A percentile compares a stretch with the other conserved stretches of the same genome.
phyloP scores from a whole-genome alignment of 1,140 invertebrate species.

The Colletes gigas region DNA sequence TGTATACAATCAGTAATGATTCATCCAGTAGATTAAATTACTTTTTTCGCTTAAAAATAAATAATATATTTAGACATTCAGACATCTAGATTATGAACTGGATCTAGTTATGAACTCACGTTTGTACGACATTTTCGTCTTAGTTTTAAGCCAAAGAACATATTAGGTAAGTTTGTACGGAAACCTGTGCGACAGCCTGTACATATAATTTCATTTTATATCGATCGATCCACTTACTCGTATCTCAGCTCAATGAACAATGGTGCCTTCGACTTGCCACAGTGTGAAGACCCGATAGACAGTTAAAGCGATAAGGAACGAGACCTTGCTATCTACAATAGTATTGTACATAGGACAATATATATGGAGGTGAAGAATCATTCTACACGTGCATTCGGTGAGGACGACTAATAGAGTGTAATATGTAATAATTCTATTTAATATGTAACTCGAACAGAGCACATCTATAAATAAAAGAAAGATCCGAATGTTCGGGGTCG shows the following conservation, averaged over 20 bases:
- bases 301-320: conserved; percentile 71
- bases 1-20: no score
- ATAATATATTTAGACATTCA: no score
- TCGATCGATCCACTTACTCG: conserved; percentile 51
- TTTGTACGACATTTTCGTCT: no score
- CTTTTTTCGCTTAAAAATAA: no score
- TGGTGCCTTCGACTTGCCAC: conserved; percentile 80
- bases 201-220: conserved; percentile 56
- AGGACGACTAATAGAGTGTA: conserved; percentile 64
- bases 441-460: conserved; percentile 23
- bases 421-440: conserved; percentile 71
- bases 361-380: conserved; percentile 51
- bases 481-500: not conserved
- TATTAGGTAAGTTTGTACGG: no score
- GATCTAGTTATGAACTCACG: no score
- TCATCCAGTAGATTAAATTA: no score
- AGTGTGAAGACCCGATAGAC: conserved; percentile 68
- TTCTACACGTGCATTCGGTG: conserved; percentile 66
- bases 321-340: conserved; percentile 73
- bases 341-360: conserved; percentile 75
- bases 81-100: no score
- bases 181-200: no score
- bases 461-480: not conserved
- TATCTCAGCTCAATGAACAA: conserved; percentile 74
- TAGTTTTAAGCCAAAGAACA: no score